Conservation (phyloP, 2,888 invertebrate genomes). For the Agonum fuliginosum region DNA sequence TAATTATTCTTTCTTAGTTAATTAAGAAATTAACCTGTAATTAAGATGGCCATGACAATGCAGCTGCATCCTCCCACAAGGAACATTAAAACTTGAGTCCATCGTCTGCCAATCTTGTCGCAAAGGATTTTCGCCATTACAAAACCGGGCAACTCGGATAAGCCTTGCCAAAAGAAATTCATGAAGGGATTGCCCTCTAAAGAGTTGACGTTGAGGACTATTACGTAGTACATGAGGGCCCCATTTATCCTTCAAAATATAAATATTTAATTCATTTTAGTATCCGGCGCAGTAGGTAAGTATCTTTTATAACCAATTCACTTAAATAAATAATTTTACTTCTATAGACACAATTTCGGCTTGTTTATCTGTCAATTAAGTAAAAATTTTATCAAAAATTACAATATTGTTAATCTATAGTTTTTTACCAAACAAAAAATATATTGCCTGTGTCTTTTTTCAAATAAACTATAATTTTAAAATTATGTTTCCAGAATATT, state of each 20-base stretch:
- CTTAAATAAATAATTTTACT: no score
- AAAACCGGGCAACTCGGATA: constrained; percentile 80
- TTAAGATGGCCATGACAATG: constrained; percentile 68
- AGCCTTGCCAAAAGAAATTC: constrained; percentile 79
- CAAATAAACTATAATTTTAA: constrained; percentile 1
- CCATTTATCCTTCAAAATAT: constrained; percentile 72
- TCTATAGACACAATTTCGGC: no score
- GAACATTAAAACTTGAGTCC: constrained; percentile 73
- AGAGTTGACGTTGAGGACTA: constrained; percentile 75
- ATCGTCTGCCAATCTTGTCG: constrained; percentile 75
- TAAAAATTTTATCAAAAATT: no score
- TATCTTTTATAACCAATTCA: no score
- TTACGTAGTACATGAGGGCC: constrained; percentile 74
- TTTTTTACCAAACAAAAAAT: no score
- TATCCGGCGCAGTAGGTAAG: no score
- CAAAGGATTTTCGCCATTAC: constrained; percentile 75
- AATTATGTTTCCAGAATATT: constrained; percentile 16
- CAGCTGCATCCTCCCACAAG: constrained; percentile 70
- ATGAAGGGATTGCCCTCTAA: constrained; percentile 80
- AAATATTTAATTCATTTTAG: background rate
- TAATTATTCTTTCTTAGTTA: constrained; percentile 59
- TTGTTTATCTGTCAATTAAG: no score
- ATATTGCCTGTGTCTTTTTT: no score
- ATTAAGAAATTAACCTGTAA: no score
- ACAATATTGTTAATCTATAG: no score